Base-by-base conservation (phyloP, 2,797 vertebrate genomes). In the Uromys caudimaculatus region DNA sequence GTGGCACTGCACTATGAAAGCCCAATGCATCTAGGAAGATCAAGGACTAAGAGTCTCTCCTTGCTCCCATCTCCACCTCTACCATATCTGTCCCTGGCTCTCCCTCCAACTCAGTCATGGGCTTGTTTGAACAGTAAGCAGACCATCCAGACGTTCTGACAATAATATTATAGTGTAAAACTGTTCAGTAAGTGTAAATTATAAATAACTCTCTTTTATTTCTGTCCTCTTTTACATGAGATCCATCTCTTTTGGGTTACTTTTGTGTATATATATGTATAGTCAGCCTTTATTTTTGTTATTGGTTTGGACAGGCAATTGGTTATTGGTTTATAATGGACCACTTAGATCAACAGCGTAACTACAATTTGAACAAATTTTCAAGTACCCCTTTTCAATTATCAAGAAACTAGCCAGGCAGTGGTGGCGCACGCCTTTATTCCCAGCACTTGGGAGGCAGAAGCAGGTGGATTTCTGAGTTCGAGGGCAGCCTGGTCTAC, bases 121-220 rank as follows among this genome's bases (percentile, higher is more conserved):
- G 44, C 47, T n/a, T 77, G 11, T 62, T 85, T 62, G 73, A 91
- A 64, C 41, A 52, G 29, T 17, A 83, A 85, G 10, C 76, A 23
- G 35, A 6, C 71, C 41, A 69, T 24, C 67, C n/a, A 32, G 58
- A 91, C 69, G 41, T 79, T 69, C 83, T 56, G 64, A 47, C 29
- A 82, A 44, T 64, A 73, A 62, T 27, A n/a, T 3, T 56, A 32
- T 75, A 82, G 89, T 86, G 13, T n/a, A 85, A 91, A 90, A 86
- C 1, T 12, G 52, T 89, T 94, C 73, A 79, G 86, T 79, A 94
- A 84, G 94, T 85, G 10, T 85, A 95, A 96, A 81, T 79, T 94
- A 23, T 24, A 93, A 91, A 58, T 44, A 83, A 7, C 6, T 54
- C 38, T 79, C 44, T 87, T 21, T 91, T 13, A 81, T 85, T 47